Conservation (phyloP, 2,113 vertebrate genomes). For the Myotis brandtii region DNA sequence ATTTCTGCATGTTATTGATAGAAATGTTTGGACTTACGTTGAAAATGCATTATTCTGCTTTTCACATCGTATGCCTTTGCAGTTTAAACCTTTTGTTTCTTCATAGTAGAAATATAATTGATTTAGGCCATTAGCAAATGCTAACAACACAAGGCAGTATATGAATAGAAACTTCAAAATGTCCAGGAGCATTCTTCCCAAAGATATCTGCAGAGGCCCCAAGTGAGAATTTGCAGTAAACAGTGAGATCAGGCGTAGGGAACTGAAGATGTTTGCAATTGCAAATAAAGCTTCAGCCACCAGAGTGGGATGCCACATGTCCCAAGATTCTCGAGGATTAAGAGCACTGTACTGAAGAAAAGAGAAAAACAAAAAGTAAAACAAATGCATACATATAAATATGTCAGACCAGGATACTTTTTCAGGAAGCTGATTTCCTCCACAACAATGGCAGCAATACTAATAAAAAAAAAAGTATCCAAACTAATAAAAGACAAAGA, state of each 20-base stretch:
- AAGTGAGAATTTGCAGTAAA: constrained; percentile 99
- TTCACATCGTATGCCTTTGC: constrained; percentile 95
- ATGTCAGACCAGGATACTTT: background rate
- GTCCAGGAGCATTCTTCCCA: constrained; percentile 98
- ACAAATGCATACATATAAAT: background rate
- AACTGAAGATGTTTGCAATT: constrained; percentile 99
- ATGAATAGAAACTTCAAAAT: constrained; percentile 99
- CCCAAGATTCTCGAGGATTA: constrained; percentile 90
- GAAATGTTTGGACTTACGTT: constrained; percentile 90
- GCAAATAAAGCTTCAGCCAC: constrained; percentile 97
- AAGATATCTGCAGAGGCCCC: constrained; percentile 97
- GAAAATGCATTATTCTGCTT: constrained; percentile 97
- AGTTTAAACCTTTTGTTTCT: constrained; percentile 86
- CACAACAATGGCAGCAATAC: background rate
- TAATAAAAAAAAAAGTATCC: too few species aligned
- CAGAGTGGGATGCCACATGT: constrained; percentile 97
- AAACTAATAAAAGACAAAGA: too few species aligned
- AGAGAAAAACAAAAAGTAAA: constrained; percentile 76
- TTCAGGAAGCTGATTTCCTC: background rate
- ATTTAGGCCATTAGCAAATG: constrained; percentile 98
- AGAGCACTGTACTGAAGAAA: constrained; percentile 90
- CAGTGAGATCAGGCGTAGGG: constrained; percentile 96
- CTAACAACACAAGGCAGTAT: constrained; percentile 96
- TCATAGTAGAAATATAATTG: constrained; percentile 98
- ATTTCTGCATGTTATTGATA: background rate